Evolutionary conservation across 2,888 invertebrate species (phyloP).

Genomic region (Panzeria rudis): DNA sequence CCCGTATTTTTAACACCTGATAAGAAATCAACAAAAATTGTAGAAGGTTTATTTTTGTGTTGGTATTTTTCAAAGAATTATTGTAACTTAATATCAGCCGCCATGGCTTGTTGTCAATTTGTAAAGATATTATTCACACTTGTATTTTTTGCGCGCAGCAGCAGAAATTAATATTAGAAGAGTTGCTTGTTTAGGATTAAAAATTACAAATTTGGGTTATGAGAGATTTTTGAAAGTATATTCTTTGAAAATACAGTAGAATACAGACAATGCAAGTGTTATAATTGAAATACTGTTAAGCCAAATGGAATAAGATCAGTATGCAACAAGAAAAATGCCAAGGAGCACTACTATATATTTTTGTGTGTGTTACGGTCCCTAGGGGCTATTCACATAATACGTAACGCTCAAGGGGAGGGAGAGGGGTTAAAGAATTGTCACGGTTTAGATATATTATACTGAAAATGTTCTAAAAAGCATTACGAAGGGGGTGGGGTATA

Average conservation of each 20-base stretch:
- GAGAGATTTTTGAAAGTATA: background rate
- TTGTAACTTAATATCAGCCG: background rate
- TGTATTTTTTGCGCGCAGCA: background rate
- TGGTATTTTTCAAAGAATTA: background rate
- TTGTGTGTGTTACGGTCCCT: too few relatives aligned
- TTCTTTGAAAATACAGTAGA: background rate
- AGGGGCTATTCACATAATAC: too few relatives aligned
- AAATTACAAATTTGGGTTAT: background rate
- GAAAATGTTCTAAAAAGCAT: too few relatives aligned
- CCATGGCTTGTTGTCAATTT: constrained; percentile 6
- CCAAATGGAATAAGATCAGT: too few relatives aligned
- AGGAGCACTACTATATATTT: too few relatives aligned
- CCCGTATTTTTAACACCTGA: constrained; percentile 25
- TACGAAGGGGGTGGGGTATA: too few relatives aligned
- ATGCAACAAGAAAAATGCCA: too few relatives aligned
- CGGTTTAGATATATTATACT: too few relatives aligned
- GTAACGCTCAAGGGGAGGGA: too few relatives aligned
- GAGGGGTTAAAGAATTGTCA: too few relatives aligned
- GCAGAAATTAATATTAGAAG: background rate
- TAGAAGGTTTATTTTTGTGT: too few relatives aligned
- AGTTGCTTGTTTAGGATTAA: background rate
- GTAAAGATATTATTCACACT: background rate
- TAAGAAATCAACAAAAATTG: constrained; percentile 34
- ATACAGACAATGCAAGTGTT: background rate
- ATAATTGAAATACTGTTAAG: background rate